A percentile compares a stretch with the other conserved stretches of the same genome.
These are phyloP conservation scores for Dissostichus mawsoni DNA, from an alignment of 2,113 vertebrate genomes.

Conservation along the genomic window DNA sequence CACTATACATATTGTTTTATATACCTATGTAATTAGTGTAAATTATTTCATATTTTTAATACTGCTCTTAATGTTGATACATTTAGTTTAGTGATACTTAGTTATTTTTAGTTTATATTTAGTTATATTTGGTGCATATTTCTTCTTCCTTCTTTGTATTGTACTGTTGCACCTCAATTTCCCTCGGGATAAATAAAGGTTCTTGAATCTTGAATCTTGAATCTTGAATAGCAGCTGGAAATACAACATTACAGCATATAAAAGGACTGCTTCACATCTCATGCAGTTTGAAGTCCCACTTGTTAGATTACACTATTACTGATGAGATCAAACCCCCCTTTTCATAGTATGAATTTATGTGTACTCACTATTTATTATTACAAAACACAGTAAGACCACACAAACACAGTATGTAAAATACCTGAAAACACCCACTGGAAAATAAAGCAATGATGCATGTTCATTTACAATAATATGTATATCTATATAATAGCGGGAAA, in stretches of 20 bases:
- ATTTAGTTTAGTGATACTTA: too few relatives aligned
- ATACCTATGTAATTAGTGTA: too few relatives aligned
- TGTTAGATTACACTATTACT: not conserved
- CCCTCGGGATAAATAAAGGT: too few relatives aligned
- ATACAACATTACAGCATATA: not conserved
- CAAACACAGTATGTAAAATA: not conserved
- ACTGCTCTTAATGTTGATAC: too few relatives aligned
- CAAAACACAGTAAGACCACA: not conserved
- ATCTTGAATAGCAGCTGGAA: not conserved
- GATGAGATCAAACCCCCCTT: not conserved
- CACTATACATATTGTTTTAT: too few relatives aligned
- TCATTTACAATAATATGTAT: not conserved
- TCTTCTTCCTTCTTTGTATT: too few relatives aligned
- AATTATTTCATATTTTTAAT: too few relatives aligned
- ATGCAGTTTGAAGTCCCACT: not conserved
- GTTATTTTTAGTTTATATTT: too few relatives aligned
- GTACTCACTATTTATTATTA: not conserved
- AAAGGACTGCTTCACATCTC: not conserved
- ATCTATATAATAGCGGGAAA: not conserved
- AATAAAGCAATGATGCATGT: not conserved
- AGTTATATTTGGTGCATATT: too few relatives aligned
- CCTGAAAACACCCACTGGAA: not conserved
- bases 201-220: too few relatives aligned
- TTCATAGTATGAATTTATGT: not conserved
- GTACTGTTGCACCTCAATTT: too few relatives aligned